Base-by-base conservation (phyloP, 1,140 invertebrate species). In the Eufriesea mexicana region DNA sequence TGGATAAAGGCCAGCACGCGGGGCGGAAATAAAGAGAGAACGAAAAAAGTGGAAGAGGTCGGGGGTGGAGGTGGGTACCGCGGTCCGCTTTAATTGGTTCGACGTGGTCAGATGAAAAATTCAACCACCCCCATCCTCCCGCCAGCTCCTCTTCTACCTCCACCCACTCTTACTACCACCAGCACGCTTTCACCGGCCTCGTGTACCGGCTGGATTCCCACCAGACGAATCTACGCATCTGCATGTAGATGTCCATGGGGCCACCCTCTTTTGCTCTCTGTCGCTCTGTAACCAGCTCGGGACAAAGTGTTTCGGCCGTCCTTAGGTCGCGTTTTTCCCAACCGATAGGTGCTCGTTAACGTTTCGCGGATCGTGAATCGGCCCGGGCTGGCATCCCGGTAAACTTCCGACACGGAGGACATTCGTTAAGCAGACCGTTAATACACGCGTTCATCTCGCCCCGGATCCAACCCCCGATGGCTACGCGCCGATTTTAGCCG, bases 31-130 rank as follows among this genome's bases (percentile, higher is more conserved):
- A 91, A 90, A 91, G 86, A 87, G 85, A 90, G 89, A 89, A 91
- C 85, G 89, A 89, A 89, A 89, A 87, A 90, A 89, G 79, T 89
- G 84, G 89, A 88, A 84, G 86, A 86, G 84, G 86, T 85, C 89
- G 87, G 90, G 87, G 89, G 66, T 89, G 87, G 90, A 83, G 88
- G 89, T 88, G 90, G 91, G 89, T 89, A 90, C 90, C 90, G 89
- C 89, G 91, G 92, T 93, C 89, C 91, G 92, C 91, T 94, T 94
- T 94, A 93, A 94, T 93, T 93, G 92, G 92, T 93, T 94, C 92
- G 93, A 93, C 92, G 92, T 93, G 92, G 93, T 94, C 92, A 93
- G 92, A 94, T 94, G 91, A 94, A 94, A 94, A 93, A 94, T 93
- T 93, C 92, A 93, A 93, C 90, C 90, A 88, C 86, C 90, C 83